A percentile compares a stretch with the other conserved stretches of the same genome.
Conservation (phyloP, 2,888 invertebrate genomes). For the Lochmaea crataegi region DNA sequence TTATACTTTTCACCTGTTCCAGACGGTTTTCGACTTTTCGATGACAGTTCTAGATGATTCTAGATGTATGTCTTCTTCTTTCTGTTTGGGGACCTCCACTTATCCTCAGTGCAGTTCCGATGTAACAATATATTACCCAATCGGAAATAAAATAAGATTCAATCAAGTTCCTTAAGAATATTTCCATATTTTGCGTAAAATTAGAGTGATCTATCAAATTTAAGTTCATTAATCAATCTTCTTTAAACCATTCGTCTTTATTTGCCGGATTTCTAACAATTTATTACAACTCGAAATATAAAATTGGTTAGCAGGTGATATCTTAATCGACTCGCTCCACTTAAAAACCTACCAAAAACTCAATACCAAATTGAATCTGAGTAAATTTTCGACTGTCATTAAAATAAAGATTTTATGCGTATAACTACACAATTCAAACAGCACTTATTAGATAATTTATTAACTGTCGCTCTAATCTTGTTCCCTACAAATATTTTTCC, state of each 20-base stretch:
- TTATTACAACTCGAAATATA: slow-evolving; percentile 34
- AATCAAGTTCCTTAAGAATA: slow-evolving; percentile 20
- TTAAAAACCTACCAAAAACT: slow-evolving; percentile 2
- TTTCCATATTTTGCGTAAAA: slow-evolving; percentile 33
- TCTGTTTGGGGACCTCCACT: too few relatives aligned
- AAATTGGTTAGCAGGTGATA: slow-evolving; percentile 33
- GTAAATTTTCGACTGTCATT: neutral
- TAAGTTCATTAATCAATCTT: slow-evolving; percentile 35
- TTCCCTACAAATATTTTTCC: too few relatives aligned
- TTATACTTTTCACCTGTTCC: too few relatives aligned
- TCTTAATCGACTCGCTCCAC: slow-evolving; percentile 21
- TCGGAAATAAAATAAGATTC: slow-evolving; percentile 9
- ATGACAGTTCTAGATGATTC: too few relatives aligned
- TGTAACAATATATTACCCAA: too few relatives aligned
- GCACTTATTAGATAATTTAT: too few relatives aligned
- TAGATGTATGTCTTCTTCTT: too few relatives aligned
- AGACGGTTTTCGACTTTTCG: too few relatives aligned
- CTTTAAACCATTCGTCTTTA: slow-evolving; percentile 32
- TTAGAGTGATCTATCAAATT: slow-evolving; percentile 33
- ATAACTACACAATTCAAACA: too few relatives aligned
- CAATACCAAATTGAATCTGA: neutral
- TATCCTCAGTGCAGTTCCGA: too few relatives aligned
- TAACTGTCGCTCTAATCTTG: too few relatives aligned
- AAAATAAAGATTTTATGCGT: too few relatives aligned
- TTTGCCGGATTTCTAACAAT: slow-evolving; percentile 34